Evolutionary conservation across 2,113 vertebrate genomes (phyloP).

Genomic region (Pimephales promelas): DNA sequence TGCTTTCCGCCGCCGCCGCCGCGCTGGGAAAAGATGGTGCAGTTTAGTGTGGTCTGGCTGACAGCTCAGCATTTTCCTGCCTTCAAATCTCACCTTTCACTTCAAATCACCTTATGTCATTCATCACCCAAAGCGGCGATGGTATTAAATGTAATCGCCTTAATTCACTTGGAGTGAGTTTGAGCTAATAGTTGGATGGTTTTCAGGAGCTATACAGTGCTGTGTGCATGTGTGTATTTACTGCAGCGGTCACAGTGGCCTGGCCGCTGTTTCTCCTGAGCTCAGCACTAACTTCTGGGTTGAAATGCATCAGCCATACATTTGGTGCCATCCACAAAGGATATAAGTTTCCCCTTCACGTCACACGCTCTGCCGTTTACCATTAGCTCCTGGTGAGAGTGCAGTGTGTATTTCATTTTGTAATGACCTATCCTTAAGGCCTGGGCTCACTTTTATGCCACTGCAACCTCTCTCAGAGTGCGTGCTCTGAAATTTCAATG

Average conservation of each 20-base stretch:
- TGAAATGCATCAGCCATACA: constrained; percentile 33
- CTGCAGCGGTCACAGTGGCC: not conserved
- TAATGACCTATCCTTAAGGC: not conserved
- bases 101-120: constrained; percentile 23
- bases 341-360: constrained; percentile 39
- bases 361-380: constrained; percentile 43
- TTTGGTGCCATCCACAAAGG: constrained; percentile 8
- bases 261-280: constrained; percentile 36
- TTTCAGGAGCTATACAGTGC: constrained; percentile 29
- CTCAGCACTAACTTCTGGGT: constrained; percentile 32
- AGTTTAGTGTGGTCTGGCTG: not conserved
- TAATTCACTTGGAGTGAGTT: constrained; percentile 46
- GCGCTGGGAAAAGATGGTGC: not conserved
- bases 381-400: constrained; percentile 18
- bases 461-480: not conserved
- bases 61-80: constrained; percentile 46
- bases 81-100: constrained; percentile 42
- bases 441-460: not conserved
- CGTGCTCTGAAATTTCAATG: not conserved
- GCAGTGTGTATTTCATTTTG: not conserved
- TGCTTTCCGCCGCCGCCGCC: not conserved
- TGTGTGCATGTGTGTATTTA: not conserved
- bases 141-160: constrained; percentile 45
- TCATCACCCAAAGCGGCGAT: constrained; percentile 31
- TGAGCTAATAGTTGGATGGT: constrained; percentile 11